Evolutionary conservation across 2,113 vertebrate genomes (phyloP).

Genomic region (Litocranius walleri): DNA sequence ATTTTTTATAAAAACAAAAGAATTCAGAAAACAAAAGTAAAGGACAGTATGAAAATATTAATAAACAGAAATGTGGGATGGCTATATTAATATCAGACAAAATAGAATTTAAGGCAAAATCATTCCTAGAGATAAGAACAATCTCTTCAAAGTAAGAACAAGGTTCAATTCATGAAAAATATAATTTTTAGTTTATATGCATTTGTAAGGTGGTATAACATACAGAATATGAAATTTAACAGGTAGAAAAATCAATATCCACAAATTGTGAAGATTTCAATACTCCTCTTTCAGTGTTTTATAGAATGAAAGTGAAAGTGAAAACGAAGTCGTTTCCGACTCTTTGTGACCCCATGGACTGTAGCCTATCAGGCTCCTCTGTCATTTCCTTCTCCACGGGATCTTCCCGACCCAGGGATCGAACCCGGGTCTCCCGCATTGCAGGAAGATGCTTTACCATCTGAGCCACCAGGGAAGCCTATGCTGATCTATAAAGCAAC

Average conservation of each 20-base stretch:
- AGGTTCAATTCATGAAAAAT: neutral
- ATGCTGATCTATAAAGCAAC: neutral
- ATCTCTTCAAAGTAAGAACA: neutral
- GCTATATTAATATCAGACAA: neutral
- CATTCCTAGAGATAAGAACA: neutral
- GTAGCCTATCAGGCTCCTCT: too few relatives aligned
- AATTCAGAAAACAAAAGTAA: too few relatives aligned
- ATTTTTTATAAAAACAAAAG: too few relatives aligned
- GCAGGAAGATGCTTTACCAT: too few relatives aligned
- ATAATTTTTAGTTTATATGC: neutral
- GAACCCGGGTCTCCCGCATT: too few relatives aligned
- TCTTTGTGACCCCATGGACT: too few relatives aligned
- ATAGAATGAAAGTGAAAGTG: neutral
- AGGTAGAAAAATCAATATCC: neutral
- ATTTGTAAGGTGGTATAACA: neutral
- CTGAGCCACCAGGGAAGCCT: too few relatives aligned
- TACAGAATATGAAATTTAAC: neutral
- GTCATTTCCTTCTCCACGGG: too few relatives aligned
- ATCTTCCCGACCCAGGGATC: too few relatives aligned
- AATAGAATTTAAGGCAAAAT: neutral
- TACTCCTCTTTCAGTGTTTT: neutral
- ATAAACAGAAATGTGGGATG: neutral
- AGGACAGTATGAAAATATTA: too few relatives aligned
- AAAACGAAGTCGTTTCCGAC: too few relatives aligned
- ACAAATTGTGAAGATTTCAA: neutral